Evolutionary conservation across 1,140 invertebrate species (phyloP), one percentile per base, ranked within the genome.

Genomic region (Zeugodacus cucurbitae): DNA sequence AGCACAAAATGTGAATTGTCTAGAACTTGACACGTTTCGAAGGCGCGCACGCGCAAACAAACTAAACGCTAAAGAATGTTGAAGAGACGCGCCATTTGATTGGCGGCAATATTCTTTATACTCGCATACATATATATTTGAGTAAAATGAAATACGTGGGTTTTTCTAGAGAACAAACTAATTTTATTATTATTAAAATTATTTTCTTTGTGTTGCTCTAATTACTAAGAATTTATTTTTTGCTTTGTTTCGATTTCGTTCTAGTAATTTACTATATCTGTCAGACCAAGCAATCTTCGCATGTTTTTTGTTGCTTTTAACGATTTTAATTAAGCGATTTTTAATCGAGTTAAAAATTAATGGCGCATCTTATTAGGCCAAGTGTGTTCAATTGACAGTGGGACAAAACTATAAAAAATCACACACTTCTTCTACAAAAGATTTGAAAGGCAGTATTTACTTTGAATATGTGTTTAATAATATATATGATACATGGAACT

Each of bases 11-110:
- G n/a, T 8, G 26, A 48, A 48, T 48, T 82, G 10, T 48, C 20
- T n/a, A 82, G 17, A 82, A n/a, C n/a, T 82, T n/a, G 10, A 22
- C 74, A 82, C 74, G 74, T 82, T 82, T 82, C n/a, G 17, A 20
- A 41, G 70, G 70, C 22, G 70, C 70, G 70, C 70, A 74, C 2
- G 34, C 70, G 70, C 70, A 44, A 29, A 29, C 37, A 44, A 82
- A 82, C 41, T 29, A 26, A 82, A 82, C n/a, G 74, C 26, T 26
- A 26, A 62, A 17, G 26, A 54, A 54, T 54, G 48, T 3, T 54
- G 14, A 54, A 41, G 3, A 3, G 17, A 17, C 48, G 17, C 14
- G 14, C 17, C 20, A 17, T 54, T 54, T 17, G 0, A 14, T 48
- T 48, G 8, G 44, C 11, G 11, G 44, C 44, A 11, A 10, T 48